These are phyloP conservation scores for Babyrousa celebensis DNA, from an alignment of 2,797 vertebrate species.

Conservation along the genomic window DNA sequence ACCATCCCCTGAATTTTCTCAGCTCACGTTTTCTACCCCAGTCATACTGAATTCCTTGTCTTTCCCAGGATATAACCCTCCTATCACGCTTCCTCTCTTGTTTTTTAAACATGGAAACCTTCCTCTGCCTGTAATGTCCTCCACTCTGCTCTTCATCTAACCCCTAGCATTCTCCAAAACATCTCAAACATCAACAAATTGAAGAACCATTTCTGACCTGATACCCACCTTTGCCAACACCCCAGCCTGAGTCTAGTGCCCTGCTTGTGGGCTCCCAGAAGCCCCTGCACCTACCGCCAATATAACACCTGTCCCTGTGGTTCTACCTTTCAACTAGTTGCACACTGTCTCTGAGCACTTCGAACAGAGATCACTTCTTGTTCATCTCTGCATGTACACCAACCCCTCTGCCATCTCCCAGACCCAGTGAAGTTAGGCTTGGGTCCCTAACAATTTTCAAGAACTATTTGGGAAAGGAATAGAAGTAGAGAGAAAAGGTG, in stretches of 20 bases:
- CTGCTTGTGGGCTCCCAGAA: not conserved
- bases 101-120: not conserved
- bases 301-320: rapidly evolving
- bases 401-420: not conserved
- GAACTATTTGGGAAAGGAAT: not conserved
- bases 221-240: not conserved
- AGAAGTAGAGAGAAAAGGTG: not conserved
- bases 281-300: not conserved
- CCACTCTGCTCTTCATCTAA: not conserved
- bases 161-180: not conserved
- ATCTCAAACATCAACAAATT: not conserved
- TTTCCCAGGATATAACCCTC: not conserved
- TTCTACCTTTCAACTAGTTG: not conserved
- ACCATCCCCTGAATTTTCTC: not conserved
- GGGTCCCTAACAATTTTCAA: not conserved
- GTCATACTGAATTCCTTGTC: not conserved
- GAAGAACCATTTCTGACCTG: not conserved
- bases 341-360: not conserved
- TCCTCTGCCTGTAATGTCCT: not conserved
- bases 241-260: not conserved
- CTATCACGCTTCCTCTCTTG: not conserved
- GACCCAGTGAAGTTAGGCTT: too few species aligned
- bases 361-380: not conserved
- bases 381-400: not conserved
- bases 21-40: rapidly evolving